A percentile compares a stretch with the other conserved stretches of the same genome.
Evolutionary conservation across 2,888 invertebrate species (phyloP).

Genomic region (Thymelicus acteon): DNA sequence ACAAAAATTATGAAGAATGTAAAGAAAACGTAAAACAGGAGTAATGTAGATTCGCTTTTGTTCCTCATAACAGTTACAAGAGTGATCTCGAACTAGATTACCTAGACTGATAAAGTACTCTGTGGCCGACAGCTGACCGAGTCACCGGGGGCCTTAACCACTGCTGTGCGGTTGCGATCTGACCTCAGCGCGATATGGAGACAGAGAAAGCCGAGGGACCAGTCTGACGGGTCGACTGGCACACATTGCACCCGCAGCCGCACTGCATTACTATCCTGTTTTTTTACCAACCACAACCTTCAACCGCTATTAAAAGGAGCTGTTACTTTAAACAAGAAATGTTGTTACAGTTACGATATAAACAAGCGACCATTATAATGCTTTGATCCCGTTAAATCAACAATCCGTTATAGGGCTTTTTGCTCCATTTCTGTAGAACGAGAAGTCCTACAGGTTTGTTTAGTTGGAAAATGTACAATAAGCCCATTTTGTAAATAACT

Average conservation of each 20-base stretch:
- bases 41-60: no score
- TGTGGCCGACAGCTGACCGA: slow-evolving; percentile 19
- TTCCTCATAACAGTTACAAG: background rate
- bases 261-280: background rate
- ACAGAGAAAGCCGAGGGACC: slow-evolving; percentile 65
- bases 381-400: no score
- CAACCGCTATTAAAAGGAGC: background rate
- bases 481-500: no score
- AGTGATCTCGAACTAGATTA: slow-evolving; percentile 11
- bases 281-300: background rate
- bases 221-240: slow-evolving; percentile 70
- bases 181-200: slow-evolving; percentile 50
- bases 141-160: slow-evolving; percentile 15
- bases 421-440: no score
- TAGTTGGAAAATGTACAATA: no score
- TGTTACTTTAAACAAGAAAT: no score
- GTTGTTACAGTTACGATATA: no score
- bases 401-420: no score
- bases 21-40: no score
- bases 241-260: slow-evolving; percentile 56
- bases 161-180: slow-evolving; percentile 36
- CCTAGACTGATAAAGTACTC: slow-evolving; percentile 10
- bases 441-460: no score
- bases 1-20: no score
- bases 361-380: no score